phyloP scores from a whole-genome alignment of 1,140 invertebrate species.

The Telenomus remus region DNA sequence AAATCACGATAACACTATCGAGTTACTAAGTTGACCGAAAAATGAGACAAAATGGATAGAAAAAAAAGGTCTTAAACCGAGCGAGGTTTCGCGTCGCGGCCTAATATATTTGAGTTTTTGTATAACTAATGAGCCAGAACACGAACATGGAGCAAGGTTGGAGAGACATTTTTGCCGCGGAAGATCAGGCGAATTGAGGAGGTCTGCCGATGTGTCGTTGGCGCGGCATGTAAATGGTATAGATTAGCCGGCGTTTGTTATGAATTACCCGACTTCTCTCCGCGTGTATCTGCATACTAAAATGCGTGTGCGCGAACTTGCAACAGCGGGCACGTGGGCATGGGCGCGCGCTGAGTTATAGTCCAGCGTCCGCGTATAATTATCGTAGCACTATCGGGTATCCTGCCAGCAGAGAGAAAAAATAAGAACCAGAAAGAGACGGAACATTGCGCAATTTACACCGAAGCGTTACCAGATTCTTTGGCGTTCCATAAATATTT shows the following conservation, averaged over 20 bases:
- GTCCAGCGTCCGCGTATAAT: constrained; percentile 39
- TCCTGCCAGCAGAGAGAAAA: constrained; percentile 15
- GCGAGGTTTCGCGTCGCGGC: no score
- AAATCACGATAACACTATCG: constrained; percentile 38
- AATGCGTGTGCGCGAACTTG: constrained; percentile 39
- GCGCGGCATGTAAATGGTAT: constrained; percentile 46
- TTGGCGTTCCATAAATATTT: constrained; percentile 27
- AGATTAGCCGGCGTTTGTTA: constrained; percentile 47
- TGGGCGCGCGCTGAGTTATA: constrained; percentile 44
- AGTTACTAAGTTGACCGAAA: constrained; percentile 1
- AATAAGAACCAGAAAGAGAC: no score
- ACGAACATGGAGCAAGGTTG: no score
- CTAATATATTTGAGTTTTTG: constrained; percentile 37
- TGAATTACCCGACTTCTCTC: constrained; percentile 42
- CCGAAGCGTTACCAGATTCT: constrained; percentile 44
- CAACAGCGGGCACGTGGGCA: constrained; percentile 55
- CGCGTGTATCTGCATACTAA: constrained; percentile 43
- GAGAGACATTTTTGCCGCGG: no score
- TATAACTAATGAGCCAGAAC: constrained; percentile 23
- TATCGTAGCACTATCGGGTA: constrained; percentile 48
- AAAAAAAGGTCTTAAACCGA: no score
- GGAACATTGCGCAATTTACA: constrained; percentile 39
- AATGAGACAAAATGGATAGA: no score
- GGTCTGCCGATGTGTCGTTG: neutral
- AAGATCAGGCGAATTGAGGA: no score